Evolutionary conservation across 2,113 vertebrate genomes (phyloP).

Genomic region (Girardinichthys multiradiatus): DNA sequence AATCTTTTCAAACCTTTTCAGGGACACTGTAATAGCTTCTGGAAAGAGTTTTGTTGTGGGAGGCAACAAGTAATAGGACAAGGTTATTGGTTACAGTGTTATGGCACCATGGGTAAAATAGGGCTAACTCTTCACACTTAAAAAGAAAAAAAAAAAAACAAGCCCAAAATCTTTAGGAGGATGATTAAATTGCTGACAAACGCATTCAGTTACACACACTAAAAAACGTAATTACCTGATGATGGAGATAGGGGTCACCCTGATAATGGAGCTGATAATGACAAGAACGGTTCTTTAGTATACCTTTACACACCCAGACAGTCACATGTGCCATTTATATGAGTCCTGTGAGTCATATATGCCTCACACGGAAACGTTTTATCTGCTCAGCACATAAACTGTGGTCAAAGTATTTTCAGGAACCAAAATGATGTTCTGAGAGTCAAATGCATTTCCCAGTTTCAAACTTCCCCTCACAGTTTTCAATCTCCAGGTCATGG

Average conservation of each 20-base stretch:
- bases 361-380: neutral
- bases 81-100: constrained; percentile 64
- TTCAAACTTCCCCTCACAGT: constrained; percentile 40
- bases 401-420: constrained; percentile 23
- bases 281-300: constrained; percentile 46
- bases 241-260: constrained; percentile 56
- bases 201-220: constrained; percentile 37
- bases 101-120: constrained; percentile 60
- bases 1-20: constrained; percentile 3
- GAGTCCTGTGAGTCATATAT: too few species aligned
- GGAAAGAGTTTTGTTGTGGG: constrained; percentile 45
- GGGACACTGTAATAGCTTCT: constrained; percentile 30
- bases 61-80: constrained; percentile 63
- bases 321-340: too few species aligned
- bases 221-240: constrained; percentile 19
- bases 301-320: constrained; percentile 14
- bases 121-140: constrained; percentile 56
- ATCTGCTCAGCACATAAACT: constrained; percentile 8
- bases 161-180: constrained; percentile 48
- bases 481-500: constrained; percentile 47
- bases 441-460: constrained; percentile 45
- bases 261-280: constrained; percentile 65
- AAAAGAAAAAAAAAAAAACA: too few species aligned
- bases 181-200: constrained; percentile 48
- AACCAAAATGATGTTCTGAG: constrained; percentile 37